Base-by-base conservation (phyloP, 2,797 vertebrate genomes). In the Anguilla marmorata region DNA sequence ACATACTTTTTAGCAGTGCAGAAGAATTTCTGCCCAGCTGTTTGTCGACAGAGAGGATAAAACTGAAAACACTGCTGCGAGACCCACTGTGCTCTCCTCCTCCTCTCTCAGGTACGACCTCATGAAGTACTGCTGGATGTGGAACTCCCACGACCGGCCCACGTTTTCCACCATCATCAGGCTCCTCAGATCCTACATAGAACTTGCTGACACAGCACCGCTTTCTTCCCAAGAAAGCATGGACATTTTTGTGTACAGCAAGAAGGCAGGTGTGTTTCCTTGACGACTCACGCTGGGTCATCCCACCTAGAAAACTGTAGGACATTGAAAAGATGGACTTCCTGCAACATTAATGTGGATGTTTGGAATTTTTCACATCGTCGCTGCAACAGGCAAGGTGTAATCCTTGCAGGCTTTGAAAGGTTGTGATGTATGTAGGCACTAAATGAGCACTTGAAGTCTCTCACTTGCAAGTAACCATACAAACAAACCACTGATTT, bases 91-190 rank as follows among this genome's bases (percentile, higher is more conserved):
- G 74, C 33, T 12, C n/a, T 89, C 7, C n/a, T 24, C 0, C 48
- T 84, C 84, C 41, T 87, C 45, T 85, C 89, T 12, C 86, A 96
- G 96, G 90, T 95, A 94, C n/a, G 93, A 95, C 58, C 90, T 96
- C 19, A 96, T 96, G 94, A 95, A 93, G 88, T 95, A 94, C 79
- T 96, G 95, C 72, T 95, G 95, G 95, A 95, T 95, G 93, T 96
- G 95, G 95, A 93, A 94, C 86, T 95, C 93, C 58, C 94, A 94
- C 88, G 94, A 95, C 83, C 88, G 95, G 6, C 95, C 96, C 0
- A 84, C 90, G 0, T 96, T 94, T 90, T 93, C 94, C 0, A 92
- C 93, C 50, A 87, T 96, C 89, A 92, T 95, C 3, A 95, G 94
- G 87, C 94, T 95, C 88, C 74, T 96, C 85, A 92, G 95, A 37